These are phyloP conservation scores for Morus bassanus DNA, from an alignment of 2,797 vertebrate species.

Conservation along the genomic window DNA sequence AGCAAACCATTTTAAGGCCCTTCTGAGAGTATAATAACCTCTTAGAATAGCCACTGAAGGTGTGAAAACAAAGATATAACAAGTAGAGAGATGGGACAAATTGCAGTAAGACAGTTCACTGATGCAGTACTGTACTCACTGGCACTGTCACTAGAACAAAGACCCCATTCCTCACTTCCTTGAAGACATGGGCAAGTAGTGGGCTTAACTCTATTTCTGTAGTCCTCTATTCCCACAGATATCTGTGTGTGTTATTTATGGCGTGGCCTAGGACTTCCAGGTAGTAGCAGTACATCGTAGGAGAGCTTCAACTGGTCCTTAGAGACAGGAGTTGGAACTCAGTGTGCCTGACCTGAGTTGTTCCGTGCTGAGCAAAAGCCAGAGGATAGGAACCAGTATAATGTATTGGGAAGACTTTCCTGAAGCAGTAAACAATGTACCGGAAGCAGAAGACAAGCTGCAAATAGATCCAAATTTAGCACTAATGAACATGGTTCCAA, in stretches of 20 bases:
- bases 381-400: not conserved
- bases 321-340: constrained; percentile 22
- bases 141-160: not conserved
- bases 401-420: constrained; percentile 25
- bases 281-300: not conserved
- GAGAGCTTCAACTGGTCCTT: not conserved
- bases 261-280: not conserved
- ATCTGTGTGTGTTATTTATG: not conserved
- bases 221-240: not conserved
- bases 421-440: constrained; percentile 30
- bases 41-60: not conserved
- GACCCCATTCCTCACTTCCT: not conserved
- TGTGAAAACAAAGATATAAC: not conserved
- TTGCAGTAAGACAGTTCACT: not conserved
- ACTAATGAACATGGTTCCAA: not conserved
- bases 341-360: constrained; percentile 5
- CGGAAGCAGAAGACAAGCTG: constrained; percentile 25
- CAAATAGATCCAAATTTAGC: constrained; percentile 10
- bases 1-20: not conserved
- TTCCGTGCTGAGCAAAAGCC: not conserved
- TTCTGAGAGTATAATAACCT: not conserved
- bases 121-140: not conserved
- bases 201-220: not conserved
- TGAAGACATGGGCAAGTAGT: not conserved
- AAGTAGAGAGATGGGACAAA: not conserved